phyloP scores from a whole-genome alignment of 2,888 invertebrate species.

The Leptothorax acervorum region DNA sequence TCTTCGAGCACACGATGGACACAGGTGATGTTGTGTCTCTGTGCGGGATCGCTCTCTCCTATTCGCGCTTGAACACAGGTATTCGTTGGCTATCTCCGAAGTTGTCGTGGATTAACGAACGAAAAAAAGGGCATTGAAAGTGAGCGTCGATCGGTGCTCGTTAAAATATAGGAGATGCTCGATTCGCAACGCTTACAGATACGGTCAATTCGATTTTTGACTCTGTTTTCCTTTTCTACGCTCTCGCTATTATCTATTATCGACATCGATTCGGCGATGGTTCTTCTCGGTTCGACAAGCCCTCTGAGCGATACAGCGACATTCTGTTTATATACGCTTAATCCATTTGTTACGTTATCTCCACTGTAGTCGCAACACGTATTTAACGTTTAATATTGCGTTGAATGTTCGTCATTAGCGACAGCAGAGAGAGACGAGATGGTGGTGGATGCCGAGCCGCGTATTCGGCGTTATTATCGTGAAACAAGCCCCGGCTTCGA shows the following conservation, averaged over 20 bases:
- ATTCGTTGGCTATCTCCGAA: background rate
- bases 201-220: background rate
- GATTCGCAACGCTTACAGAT: background rate
- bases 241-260: background rate
- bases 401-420: constrained; percentile 29
- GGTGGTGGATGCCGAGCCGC: background rate
- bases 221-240: background rate
- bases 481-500: constrained; percentile 64
- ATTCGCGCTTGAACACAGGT: background rate
- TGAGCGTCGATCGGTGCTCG: background rate
- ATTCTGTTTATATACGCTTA: background rate
- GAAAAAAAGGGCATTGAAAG: background rate
- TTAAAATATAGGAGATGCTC: background rate
- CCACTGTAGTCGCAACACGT: background rate
- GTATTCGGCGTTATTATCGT: constrained; percentile 65
- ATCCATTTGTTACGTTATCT: background rate
- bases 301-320: background rate
- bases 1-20: constrained; percentile 4
- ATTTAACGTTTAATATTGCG: constrained; percentile 14
- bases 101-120: background rate
- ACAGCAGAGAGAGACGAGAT: background rate
- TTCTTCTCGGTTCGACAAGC: background rate
- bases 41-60: background rate
- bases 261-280: background rate
- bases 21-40: background rate